Conservation (phyloP, 2,888 invertebrate species). For the Onchidella celtica region DNA sequence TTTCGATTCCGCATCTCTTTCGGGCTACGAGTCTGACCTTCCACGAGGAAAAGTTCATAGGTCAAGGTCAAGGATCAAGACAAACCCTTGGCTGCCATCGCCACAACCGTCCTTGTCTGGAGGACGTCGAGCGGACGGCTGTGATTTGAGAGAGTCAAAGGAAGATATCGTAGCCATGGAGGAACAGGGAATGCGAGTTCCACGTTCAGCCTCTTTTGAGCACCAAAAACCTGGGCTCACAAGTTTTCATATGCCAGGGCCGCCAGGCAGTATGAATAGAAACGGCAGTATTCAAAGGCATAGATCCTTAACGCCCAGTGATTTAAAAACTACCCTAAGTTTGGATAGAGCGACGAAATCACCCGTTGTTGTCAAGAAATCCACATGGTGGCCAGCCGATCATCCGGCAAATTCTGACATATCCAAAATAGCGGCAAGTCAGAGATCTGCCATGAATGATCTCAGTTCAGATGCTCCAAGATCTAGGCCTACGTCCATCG, state of each 20-base stretch:
- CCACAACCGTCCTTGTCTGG: conserved; percentile 62
- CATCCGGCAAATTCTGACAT: too few species aligned
- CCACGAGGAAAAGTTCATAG: conserved; percentile 24
- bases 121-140: neutral
- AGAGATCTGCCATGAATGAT: conserved; percentile 35
- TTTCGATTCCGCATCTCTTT: conserved; percentile 46
- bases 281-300: neutral
- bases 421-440: neutral
- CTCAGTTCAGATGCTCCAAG: neutral
- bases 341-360: neutral
- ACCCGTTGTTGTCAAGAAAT: neutral
- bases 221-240: neutral
- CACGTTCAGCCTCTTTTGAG: conserved; percentile 40
- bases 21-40: conserved; percentile 46
- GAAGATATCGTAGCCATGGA: conserved; percentile 14
- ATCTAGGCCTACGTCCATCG: conserved; percentile 30
- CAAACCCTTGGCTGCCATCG: conserved; percentile 74
- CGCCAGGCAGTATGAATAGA: neutral
- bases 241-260: neutral
- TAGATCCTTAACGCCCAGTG: conserved; percentile 36
- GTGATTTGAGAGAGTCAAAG: conserved; percentile 18
- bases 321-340: neutral
- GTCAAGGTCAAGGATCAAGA: conserved; percentile 68
- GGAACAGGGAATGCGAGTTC: neutral
- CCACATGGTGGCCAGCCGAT: neutral